Conservation (phyloP, 2,888 invertebrate species). For the Papilio elwesi region DNA sequence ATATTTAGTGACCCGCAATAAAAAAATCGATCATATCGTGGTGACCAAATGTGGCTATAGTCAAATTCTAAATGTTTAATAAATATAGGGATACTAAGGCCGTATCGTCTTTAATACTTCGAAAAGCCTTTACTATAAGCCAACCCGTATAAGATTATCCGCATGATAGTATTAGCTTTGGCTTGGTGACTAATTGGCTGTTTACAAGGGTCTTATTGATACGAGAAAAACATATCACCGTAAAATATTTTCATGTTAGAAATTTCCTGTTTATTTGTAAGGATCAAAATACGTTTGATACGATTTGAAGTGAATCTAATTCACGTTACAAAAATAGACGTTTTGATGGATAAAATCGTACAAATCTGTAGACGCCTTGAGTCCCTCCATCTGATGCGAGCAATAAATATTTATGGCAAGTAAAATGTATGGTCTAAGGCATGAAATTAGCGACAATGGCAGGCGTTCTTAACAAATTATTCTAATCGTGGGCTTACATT, state of each 20-base stretch:
- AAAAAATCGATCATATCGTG: too few species aligned
- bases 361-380: conserved; percentile 56
- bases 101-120: conserved; percentile 7
- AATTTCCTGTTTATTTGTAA: conserved; percentile 17
- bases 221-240: neutral
- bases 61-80: neutral
- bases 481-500: too few species aligned
- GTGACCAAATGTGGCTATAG: too few species aligned
- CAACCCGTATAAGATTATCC: conserved; percentile 13
- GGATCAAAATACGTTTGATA: conserved; percentile 19
- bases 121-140: conserved; percentile 24
- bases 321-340: conserved; percentile 50
- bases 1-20: too few species aligned
- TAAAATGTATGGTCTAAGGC: conserved; percentile 51
- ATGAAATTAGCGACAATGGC: conserved; percentile 33
- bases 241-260: neutral
- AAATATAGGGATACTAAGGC: neutral
- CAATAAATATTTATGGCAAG: conserved; percentile 77
- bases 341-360: conserved; percentile 49
- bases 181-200: conserved; percentile 10
- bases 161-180: neutral
- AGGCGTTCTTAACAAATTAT: too few species aligned
- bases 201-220: neutral
- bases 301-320: conserved; percentile 46
- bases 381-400: conserved; percentile 64